Evolutionary conservation across 1,140 invertebrate genomes (phyloP), one percentile per base, ranked within the genome.

Genomic region (Phortica variegata): DNA sequence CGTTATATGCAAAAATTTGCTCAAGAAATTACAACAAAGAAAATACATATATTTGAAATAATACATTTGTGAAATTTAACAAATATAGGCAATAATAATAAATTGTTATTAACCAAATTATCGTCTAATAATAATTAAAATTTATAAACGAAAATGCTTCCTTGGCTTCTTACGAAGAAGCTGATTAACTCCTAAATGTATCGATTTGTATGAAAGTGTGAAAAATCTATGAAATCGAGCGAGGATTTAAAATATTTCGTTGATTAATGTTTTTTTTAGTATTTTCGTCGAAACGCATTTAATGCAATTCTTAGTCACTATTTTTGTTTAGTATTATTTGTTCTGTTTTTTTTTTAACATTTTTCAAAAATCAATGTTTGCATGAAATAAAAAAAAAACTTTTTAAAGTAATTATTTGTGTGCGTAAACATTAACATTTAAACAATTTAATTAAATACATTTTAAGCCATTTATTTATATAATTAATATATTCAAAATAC

Each of bases 301-400:
- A 68, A 66, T 68, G 63, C 63, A 60, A 54, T 45, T 61, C 47
- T 41, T 66, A 66, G 62, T 66, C 62, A 68, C 62, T 66, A n/a
- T 68, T 44, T 42, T 44, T 66, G 34, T 59, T 53, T 19, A 38
- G 45, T 53, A 45, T 34, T 29, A 29, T 29, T 29, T n/a, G n/a
- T n/a, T n/a, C n/a, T n/a, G n/a, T n/a, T n/a, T n/a, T n/a, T n/a
- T n/a, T n/a, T n/a, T n/a, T n/a, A n/a, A n/a, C n/a, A n/a, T n/a
- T n/a, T n/a, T n/a, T n/a, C n/a, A n/a, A n/a, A n/a, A n/a, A n/a
- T n/a, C n/a, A n/a, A n/a, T n/a, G n/a, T n/a, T n/a, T n/a, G n/a
- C n/a, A n/a, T n/a, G n/a, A n/a, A n/a, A n/a, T n/a, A n/a, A n/a
- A n/a, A n/a, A n/a, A n/a, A n/a, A n/a, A n/a, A n/a, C n/a, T n/a